Evolutionary conservation across 2,113 vertebrate species (phyloP).

Genomic region (Carlito syrichta): DNA sequence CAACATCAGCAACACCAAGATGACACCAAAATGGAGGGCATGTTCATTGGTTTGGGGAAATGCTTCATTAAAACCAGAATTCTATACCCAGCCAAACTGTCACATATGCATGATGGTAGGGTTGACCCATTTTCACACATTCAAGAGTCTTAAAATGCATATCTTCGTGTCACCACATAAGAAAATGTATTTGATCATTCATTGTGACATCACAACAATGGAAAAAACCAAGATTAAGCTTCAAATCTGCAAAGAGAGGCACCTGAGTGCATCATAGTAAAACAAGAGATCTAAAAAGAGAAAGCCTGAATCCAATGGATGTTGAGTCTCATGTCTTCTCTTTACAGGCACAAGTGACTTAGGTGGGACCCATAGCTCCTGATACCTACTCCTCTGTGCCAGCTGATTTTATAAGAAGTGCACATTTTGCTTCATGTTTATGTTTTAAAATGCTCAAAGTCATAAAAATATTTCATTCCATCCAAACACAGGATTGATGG

Average conservation of each 20-base stretch:
- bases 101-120: neutral
- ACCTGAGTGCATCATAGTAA: too few species aligned
- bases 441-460: neutral
- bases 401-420: neutral
- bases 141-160: neutral
- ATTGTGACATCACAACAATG: neutral
- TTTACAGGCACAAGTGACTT: neutral
- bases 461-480: neutral
- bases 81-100: neutral
- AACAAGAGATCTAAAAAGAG: neutral
- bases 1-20: neutral
- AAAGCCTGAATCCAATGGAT: fast-evolving
- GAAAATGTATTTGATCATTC: neutral
- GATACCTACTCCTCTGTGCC: too few species aligned
- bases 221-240: neutral
- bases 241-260: neutral
- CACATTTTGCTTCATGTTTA: neutral
- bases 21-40: fast-evolving
- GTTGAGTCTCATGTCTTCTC: neutral
- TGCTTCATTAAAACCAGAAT: neutral
- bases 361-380: too few species aligned
- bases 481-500: neutral
- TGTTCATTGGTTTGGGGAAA: neutral
- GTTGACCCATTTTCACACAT: neutral
- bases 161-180: neutral